Evolutionary conservation across 2,888 invertebrate genomes (phyloP).

Genomic region (Mythimna impura): DNA sequence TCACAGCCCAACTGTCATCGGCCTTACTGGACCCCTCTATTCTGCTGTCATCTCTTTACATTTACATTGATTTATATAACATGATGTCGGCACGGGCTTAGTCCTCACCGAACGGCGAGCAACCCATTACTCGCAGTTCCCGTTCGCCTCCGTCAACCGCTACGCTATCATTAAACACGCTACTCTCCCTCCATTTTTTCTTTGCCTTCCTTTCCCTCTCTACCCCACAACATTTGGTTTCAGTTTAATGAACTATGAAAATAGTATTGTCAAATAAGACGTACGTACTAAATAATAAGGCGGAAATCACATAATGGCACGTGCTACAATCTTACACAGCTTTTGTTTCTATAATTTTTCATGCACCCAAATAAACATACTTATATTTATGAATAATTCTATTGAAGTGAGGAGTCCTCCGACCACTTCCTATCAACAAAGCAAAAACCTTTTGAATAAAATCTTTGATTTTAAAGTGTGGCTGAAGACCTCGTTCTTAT

Average conservation of each 20-base stretch:
- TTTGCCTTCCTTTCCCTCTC: no score
- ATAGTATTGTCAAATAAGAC: slow-evolving; percentile 10
- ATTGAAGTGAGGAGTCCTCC: slow-evolving; percentile 28
- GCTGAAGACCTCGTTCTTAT: slow-evolving; percentile 48
- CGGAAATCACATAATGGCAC: slow-evolving; percentile 23
- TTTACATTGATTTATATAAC: no score
- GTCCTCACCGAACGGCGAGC: no score
- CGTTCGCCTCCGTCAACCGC: no score
- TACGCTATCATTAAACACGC: not conserved
- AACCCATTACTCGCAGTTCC: no score
- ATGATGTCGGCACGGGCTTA: no score
- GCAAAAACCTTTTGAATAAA: slow-evolving; percentile 2
- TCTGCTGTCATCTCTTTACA: no score
- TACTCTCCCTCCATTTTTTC: not conserved
- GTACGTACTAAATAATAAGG: not conserved
- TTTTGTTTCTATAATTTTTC: slow-evolving; percentile 29
- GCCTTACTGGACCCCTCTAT: no score
- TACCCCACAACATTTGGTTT: not conserved
- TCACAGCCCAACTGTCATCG: no score
- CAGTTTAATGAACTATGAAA: slow-evolving; percentile 36
- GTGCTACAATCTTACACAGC: slow-evolving; percentile 5
- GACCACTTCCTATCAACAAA: slow-evolving; percentile 26
- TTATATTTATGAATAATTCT: slow-evolving; percentile 35
- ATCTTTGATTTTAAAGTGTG: not conserved
- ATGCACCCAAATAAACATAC: slow-evolving; percentile 27